A percentile compares a stretch with the other conserved stretches of the same genome.
phyloP scores from a whole-genome alignment of 2,113 vertebrate genomes.

The Gnathochromis pfefferi region DNA sequence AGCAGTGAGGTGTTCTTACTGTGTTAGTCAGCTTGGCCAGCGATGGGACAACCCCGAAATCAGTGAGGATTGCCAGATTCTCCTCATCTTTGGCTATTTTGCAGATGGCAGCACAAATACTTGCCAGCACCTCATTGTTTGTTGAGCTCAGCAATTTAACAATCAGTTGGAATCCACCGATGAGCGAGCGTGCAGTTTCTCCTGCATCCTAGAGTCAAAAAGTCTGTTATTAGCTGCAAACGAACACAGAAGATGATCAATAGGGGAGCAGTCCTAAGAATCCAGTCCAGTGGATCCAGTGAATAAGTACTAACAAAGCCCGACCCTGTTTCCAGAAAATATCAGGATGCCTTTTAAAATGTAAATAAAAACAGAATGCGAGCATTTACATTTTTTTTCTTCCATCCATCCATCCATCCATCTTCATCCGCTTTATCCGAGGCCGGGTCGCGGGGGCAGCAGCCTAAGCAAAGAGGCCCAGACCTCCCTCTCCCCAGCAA shows the following conservation, averaged over 20 bases:
- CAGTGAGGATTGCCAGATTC: conserved; percentile 90
- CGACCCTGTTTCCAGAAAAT: not conserved
- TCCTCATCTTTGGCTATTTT: conserved; percentile 93
- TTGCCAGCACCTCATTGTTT: conserved; percentile 84
- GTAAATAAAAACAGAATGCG: fast-evolving
- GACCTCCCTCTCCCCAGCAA: no score
- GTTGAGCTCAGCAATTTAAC: conserved; percentile 87
- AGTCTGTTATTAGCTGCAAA: conserved; percentile 17
- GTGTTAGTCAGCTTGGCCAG: conserved; percentile 86
- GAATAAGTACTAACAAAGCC: not conserved
- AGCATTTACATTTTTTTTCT: not conserved
- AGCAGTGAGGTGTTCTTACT: conserved; percentile 71
- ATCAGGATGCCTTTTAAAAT: not conserved
- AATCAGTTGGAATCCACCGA: conserved; percentile 88
- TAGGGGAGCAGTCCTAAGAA: not conserved
- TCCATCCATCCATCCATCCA: no score
- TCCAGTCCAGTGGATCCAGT: not conserved
- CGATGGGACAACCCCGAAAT: conserved; percentile 83
- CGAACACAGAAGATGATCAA: not conserved
- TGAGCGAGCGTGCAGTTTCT: conserved; percentile 90
- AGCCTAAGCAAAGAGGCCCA: no score
- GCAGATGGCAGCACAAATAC: conserved; percentile 86
- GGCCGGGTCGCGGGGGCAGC: no score
- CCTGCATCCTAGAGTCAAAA: conserved; percentile 80
- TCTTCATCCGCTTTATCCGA: no score